These are phyloP conservation scores for Sepioteuthis lessoniana DNA, from an alignment of 2,888 invertebrate genomes.

Conservation along the genomic window DNA sequence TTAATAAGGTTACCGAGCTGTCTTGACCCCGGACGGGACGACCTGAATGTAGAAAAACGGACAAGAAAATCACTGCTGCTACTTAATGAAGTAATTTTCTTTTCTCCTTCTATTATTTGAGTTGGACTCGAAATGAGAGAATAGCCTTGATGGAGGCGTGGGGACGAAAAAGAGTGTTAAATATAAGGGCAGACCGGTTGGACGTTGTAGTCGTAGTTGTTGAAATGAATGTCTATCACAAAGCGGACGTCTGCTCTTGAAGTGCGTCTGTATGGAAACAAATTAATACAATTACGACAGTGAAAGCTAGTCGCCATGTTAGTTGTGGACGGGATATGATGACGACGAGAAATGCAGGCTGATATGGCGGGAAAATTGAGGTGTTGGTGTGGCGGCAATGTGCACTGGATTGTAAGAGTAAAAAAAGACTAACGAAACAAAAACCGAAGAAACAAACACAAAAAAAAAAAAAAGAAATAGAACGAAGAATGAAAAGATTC, in stretches of 20 bases:
- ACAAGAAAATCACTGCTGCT: conserved; percentile 37
- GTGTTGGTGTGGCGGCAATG: not conserved
- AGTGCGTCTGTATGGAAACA: conserved; percentile 46
- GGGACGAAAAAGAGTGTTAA: not conserved
- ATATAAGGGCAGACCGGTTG: not conserved
- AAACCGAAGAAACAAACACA: not conserved
- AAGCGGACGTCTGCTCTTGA: conserved; percentile 42
- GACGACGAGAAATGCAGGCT: not conserved
- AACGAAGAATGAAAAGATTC: not conserved
- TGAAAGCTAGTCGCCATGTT: conserved; percentile 34
- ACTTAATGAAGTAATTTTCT: conserved; percentile 46
- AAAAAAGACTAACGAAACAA: not conserved
- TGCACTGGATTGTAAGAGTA: not conserved
- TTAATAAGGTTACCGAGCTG: conserved; percentile 25
- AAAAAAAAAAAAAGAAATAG: not conserved
- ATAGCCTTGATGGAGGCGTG: not conserved
- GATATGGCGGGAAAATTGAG: not conserved
- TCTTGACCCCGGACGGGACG: conserved; percentile 16
- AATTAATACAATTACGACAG: conserved; percentile 46
- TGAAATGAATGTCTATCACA: conserved; percentile 41
- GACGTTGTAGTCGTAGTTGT: not conserved
- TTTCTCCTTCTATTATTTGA: conserved; percentile 43
- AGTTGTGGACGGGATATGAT: not conserved
- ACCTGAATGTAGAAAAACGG: conserved; percentile 38
- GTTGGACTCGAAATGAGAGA: not conserved